Conservation (phyloP, 2,113 vertebrate genomes). For the Cheilinus undulatus region DNA sequence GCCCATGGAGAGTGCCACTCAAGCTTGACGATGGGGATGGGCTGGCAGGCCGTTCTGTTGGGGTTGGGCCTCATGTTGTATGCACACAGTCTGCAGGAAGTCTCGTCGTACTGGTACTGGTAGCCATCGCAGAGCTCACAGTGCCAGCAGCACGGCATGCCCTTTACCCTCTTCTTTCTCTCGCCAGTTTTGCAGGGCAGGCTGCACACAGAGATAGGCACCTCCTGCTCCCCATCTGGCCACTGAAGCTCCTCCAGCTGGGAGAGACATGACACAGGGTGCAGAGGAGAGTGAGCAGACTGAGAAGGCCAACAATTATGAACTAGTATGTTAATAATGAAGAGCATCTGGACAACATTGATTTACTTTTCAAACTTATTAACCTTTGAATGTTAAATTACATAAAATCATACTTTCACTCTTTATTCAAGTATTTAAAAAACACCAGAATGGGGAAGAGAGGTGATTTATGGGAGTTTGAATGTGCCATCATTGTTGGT, state of each 20-base stretch:
- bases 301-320: slow-evolving; percentile 19
- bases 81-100: slow-evolving; percentile 76
- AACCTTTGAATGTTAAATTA: not conserved
- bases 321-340: not conserved
- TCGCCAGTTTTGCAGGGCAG: slow-evolving; percentile 79
- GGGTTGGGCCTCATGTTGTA: slow-evolving; percentile 79
- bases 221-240: slow-evolving; percentile 78
- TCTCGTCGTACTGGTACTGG: slow-evolving; percentile 81
- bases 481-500: too few species aligned
- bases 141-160: slow-evolving; percentile 82
- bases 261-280: slow-evolving; percentile 53
- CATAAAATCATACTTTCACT: too few species aligned
- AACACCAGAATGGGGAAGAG: too few species aligned
- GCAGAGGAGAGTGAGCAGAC: slow-evolving; percentile 21
- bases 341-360: not conserved
- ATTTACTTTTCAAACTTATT: not conserved
- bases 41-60: slow-evolving; percentile 79
- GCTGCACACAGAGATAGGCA: slow-evolving; percentile 80
- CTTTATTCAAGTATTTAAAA: too few species aligned
- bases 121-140: slow-evolving; percentile 81
- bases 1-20: slow-evolving; percentile 83
- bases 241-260: slow-evolving; percentile 82
- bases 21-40: slow-evolving; percentile 79
- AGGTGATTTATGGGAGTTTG: too few species aligned
- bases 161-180: slow-evolving; percentile 82